Conservation (phyloP, 2,888 invertebrate species). For the Drosophila infuscata region DNA sequence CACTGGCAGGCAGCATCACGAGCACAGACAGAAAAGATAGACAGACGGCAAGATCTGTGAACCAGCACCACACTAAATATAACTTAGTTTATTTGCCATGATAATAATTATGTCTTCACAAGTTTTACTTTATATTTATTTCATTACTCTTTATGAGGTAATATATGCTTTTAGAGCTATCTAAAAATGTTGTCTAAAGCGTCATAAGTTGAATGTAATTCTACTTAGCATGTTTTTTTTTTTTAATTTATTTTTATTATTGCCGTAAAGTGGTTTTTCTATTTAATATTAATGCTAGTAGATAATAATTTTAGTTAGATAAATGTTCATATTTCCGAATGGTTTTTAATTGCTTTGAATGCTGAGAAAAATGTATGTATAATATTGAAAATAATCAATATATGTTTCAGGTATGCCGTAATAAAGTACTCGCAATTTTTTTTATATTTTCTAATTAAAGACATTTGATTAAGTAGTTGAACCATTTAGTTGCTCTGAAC, state of each 20-base stretch:
- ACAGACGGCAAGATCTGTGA: constrained; percentile 12
- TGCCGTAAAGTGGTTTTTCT: neutral
- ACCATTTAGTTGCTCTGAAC: constrained; percentile 62
- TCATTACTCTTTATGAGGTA: neutral
- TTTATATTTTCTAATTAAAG: constrained; percentile 63
- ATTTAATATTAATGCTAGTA: neutral
- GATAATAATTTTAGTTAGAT: neutral
- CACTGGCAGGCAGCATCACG: constrained; percentile 13
- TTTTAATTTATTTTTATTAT: neutral
- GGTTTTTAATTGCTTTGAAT: neutral
- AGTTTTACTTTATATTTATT: neutral
- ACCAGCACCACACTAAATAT: neutral
- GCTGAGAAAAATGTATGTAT: too few species aligned
- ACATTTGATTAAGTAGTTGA: constrained; percentile 73
- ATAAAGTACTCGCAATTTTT: constrained; percentile 11
- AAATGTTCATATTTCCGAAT: neutral
- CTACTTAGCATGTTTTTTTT: neutral
- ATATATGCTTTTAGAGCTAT: neutral
- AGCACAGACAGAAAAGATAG: neutral
- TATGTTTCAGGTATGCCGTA: neutral
- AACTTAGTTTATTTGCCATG: neutral
- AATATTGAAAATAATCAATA: neutral
- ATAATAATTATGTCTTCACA: neutral
- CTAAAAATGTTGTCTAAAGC: neutral
- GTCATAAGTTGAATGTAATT: neutral